Conservation (phyloP, 2,797 vertebrate species). For the Enteromius thamalakanensis region DNA sequence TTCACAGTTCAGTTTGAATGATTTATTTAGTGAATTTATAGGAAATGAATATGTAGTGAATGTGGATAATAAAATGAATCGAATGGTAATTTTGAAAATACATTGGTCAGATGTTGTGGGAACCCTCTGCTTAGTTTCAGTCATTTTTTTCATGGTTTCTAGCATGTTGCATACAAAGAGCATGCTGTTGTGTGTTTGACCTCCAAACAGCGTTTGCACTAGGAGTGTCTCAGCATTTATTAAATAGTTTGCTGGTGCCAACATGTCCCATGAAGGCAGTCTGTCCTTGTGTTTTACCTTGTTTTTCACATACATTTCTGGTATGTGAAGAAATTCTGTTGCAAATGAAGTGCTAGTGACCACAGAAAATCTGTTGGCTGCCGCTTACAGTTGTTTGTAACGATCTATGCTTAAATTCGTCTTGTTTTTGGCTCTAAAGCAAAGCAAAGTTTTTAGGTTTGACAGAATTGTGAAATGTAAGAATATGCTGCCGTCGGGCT, state of each 20-base stretch:
- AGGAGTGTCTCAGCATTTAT: constrained; percentile 31
- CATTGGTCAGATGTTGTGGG: not conserved
- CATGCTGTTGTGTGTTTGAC: not conserved
- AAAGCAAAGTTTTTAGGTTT: not conserved
- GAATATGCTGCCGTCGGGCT: not conserved
- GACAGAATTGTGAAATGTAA: not conserved
- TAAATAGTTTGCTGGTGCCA: constrained; percentile 33
- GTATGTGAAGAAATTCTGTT: not conserved
- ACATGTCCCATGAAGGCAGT: not conserved
- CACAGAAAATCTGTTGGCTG: not conserved
- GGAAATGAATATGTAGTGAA: not conserved
- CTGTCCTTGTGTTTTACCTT: not conserved
- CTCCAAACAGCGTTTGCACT: not conserved
- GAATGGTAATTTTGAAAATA: not conserved
- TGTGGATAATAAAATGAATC: constrained; percentile 1
- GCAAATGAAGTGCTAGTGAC: not conserved
- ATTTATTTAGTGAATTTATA: not conserved
- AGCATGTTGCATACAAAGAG: not conserved
- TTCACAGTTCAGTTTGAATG: not conserved
- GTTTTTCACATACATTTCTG: not conserved
- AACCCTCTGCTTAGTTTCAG: not conserved
- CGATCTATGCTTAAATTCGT: not conserved
- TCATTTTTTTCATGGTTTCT: not conserved
- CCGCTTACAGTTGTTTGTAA: not conserved
- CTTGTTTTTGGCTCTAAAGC: not conserved